Evolutionary conservation across 2,888 invertebrate species (phyloP).

Genomic region (Zootermopsis nevadensis): DNA sequence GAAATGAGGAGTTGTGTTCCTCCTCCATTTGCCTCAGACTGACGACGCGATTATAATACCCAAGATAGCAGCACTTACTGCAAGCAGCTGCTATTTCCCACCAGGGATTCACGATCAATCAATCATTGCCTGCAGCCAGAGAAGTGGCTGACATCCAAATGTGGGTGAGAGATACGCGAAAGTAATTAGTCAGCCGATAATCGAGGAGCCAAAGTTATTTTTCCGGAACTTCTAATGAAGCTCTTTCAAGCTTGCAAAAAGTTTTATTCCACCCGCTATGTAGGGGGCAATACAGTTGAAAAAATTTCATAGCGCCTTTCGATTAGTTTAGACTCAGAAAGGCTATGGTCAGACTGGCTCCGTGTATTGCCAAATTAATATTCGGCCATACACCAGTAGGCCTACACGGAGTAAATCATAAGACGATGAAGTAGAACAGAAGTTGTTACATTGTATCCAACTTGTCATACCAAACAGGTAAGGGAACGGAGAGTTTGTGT

Average conservation of each 20-base stretch:
- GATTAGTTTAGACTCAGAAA: too few species aligned
- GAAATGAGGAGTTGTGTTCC: neutral
- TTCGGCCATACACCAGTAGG: too few species aligned
- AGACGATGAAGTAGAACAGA: too few species aligned
- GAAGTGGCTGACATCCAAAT: slow-evolving; percentile 7
- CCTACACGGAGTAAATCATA: too few species aligned
- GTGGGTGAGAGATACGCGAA: neutral
- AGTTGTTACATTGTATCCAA: too few species aligned
- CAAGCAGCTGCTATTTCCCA: slow-evolving; percentile 21
- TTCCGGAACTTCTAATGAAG: neutral
- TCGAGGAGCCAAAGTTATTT: slow-evolving; percentile 5
- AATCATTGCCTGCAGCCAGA: slow-evolving; percentile 16
- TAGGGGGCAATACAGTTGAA: neutral
- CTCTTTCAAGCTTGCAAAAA: neutral
- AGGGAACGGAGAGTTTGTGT: too few species aligned
- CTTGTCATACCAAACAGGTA: too few species aligned
- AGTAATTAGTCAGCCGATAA: slow-evolving; percentile 26
- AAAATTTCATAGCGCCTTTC: neutral
- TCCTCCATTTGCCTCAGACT: neutral
- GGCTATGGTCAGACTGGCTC: too few species aligned
- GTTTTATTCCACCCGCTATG: neutral
- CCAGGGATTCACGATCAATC: slow-evolving; percentile 19
- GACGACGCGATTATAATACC: neutral
- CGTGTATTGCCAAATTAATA: too few species aligned
- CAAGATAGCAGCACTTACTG: slow-evolving; percentile 4